These are phyloP conservation scores for Portevinia maculata DNA, from an alignment of 2,888 invertebrate species.

Conservation along the genomic window DNA sequence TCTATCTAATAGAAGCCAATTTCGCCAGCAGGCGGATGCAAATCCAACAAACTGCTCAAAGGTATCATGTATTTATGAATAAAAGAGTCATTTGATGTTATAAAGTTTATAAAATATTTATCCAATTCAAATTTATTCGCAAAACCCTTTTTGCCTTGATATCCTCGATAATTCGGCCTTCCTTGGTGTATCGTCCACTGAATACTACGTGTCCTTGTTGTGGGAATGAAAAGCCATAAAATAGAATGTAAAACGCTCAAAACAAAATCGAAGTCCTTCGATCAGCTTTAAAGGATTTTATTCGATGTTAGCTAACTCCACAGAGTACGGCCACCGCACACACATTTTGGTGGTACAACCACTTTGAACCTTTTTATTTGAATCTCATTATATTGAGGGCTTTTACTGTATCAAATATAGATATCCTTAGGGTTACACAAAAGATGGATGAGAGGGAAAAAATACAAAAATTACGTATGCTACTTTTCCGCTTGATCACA, in stretches of 20 bases:
- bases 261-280: conserved; percentile 65
- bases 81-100: conserved; percentile 71
- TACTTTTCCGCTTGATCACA: conserved; percentile 72
- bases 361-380: conserved; percentile 74
- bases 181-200: conserved; percentile 18
- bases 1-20: conserved; percentile 29
- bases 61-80: conserved; percentile 73
- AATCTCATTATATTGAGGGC: conserved; percentile 69
- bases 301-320: conserved; percentile 67
- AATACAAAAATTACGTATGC: conserved; percentile 71
- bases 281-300: conserved; percentile 72
- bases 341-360: conserved; percentile 64
- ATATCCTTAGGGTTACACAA: conserved; percentile 56
- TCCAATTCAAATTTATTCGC: conserved; percentile 73
- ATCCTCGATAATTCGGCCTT: conserved; percentile 48
- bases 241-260: conserved; percentile 59
- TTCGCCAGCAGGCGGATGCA: conserved; percentile 47
- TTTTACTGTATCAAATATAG: conserved; percentile 64
- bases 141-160: conserved; percentile 52
- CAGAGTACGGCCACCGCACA: conserved; percentile 31
- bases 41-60: conserved; percentile 66
- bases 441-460: conserved; percentile 22
- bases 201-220: conserved; percentile 21
- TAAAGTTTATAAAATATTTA: conserved; percentile 73
- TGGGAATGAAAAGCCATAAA: conserved; percentile 56